Evolutionary conservation across 2,888 invertebrate genomes (phyloP).

Genomic region (Craniophora ligustri): DNA sequence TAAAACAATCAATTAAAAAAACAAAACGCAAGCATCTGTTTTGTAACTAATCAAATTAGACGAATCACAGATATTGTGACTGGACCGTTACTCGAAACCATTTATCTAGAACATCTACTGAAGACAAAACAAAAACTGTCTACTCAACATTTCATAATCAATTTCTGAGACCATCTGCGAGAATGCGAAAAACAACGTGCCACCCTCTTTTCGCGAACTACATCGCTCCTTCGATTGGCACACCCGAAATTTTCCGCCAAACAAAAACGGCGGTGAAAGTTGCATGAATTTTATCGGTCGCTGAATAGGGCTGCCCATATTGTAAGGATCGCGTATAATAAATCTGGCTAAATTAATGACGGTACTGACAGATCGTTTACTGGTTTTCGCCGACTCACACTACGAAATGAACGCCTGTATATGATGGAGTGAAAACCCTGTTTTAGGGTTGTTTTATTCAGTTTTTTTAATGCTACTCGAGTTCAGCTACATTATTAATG

Average conservation of each 20-base stretch:
- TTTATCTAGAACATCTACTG: slow-evolving; percentile 63
- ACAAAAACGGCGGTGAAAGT: slow-evolving; percentile 59
- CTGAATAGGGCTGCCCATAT: slow-evolving; percentile 57
- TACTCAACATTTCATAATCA: slow-evolving; percentile 80
- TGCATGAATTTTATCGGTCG: slow-evolving; percentile 32
- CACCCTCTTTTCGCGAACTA: slow-evolving; percentile 3
- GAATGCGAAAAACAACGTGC: slow-evolving; percentile 25
- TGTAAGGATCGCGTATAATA: slow-evolving; percentile 77
- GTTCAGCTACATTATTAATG: slow-evolving; percentile 11
- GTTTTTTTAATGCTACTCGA: slow-evolving; percentile 8
- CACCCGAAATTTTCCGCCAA: slow-evolving; percentile 9
- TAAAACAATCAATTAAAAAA: slow-evolving; percentile 35
- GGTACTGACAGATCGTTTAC: slow-evolving; percentile 84
- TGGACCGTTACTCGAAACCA: slow-evolving; percentile 57
- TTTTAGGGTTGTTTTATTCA: slow-evolving; percentile 45
- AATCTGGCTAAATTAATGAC: slow-evolving; percentile 85
- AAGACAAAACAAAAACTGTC: slow-evolving; percentile 77
- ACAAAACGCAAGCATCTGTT: slow-evolving; percentile 44
- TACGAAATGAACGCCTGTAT: slow-evolving; percentile 71
- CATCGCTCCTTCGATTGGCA: slow-evolving; percentile 30
- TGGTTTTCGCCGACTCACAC: slow-evolving; percentile 79
- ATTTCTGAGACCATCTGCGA: slow-evolving; percentile 62
- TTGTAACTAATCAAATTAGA: slow-evolving; percentile 52
- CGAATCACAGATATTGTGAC: slow-evolving; percentile 41
- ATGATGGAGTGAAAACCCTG: slow-evolving; percentile 59